Base-by-base conservation (phyloP, 2,797 vertebrate species). In the Chelmon rostratus region DNA sequence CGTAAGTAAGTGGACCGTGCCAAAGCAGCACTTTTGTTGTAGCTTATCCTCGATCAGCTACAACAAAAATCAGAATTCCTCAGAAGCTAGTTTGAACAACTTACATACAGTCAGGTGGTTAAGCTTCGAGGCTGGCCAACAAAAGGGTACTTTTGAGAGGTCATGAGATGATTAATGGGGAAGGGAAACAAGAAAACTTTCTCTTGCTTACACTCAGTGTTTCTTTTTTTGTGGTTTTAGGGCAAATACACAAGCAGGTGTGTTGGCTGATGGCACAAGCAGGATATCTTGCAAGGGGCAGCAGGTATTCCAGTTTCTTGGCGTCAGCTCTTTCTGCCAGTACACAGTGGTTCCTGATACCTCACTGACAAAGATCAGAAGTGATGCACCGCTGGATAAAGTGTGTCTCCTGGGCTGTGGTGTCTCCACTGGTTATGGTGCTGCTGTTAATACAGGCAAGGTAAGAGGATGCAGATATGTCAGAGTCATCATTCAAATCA, bases 341-440 rank as follows among this genome's bases (percentile, higher is more conserved):
- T 98, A 97, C 82, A 99, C 97, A 0, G 97, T 99, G 73, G 97
- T 98, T 65, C 95, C 97, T 0, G 97, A 99, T 50, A 97, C 96
- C 69, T 98, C 97, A 0, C 88, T 99, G 50, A 94, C 97, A 44
- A 99, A 97, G 90, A 96, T 99, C 72, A 92, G 96, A 1, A 58
- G 88, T 8, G 82, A 91, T 11, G 98, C 98, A 10, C 96, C 97
- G 4, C 89, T 98, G 25, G 95, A 98, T 77, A 98, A 96, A 94
- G 97, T 99, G 69, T 98, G 96, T 81, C 94, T 99, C 42, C 93
- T 98, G 5, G 97, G 98, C 56, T 99, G 97, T 81, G 96, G 96
- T 1, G 92, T 99, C 85, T 97, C 97, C 56, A 98, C 97, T 0
- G 98, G 98, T 38, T 99, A 97, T 0, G 97, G 97, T 18, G 98